Evolutionary conservation across 2,888 invertebrate species (phyloP), one percentile per base, ranked within the genome.

Genomic region (Sphaerophoria taeniata): DNA sequence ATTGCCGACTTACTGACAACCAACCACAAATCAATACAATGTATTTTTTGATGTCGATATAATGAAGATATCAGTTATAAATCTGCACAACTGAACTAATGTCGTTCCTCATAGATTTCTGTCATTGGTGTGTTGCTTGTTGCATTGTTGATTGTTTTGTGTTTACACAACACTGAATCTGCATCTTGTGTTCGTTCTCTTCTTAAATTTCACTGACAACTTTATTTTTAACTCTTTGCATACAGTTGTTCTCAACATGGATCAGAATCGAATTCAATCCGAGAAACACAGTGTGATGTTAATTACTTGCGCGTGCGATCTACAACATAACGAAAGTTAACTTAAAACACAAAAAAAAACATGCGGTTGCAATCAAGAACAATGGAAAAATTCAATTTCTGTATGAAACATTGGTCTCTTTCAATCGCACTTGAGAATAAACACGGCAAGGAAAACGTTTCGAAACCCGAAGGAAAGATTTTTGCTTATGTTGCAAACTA

Each of bases 341-440:
- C 33, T 45, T 63, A 56, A 11, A 75, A 58, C 45, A 5, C 39
- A 43, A 43, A 43, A 43, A 43, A 43, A 56, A 75, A 60, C 73
- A 74, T 74, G 83, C 73, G 78, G 70, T 78, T 82, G 58, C 31
- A 65, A 33, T 65, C 39, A 69, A 74, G 55, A 49, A 73, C 58
- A 78, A 43, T 65, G 63, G 63, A 70, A 71, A 61, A 47, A 9
- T 24, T 3, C 9, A 11, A 1, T 39, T 7, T 39, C 9, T 39
- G 6, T 3, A 1, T 39, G 43, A 9, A 11, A 24, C 24, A 24
- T 24, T 24, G 24, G 58, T 45, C 49, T 56, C 63, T 24, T 63
- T 63, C 65, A 51, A 43, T 43, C 63, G 45, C 39, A 51, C 9
- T 43, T 14, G 24, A 24, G 24, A 24, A 24, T 24, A 2, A 24